These are phyloP conservation scores for Dicrurus megarhynchus DNA, from an alignment of 2,113 vertebrate genomes.

Conservation along the genomic window DNA sequence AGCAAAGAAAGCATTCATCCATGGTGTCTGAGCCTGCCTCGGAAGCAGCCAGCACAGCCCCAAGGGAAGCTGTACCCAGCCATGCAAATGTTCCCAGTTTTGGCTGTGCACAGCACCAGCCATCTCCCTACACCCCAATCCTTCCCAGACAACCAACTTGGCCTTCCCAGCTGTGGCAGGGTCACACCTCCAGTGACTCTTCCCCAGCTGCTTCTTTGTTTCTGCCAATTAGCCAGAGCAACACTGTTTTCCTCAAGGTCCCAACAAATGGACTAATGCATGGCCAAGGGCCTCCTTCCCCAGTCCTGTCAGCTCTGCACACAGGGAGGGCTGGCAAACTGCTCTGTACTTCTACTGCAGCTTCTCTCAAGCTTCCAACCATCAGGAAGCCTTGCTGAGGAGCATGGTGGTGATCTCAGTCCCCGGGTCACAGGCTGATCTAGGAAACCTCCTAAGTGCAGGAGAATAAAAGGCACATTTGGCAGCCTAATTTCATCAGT, in stretches of 20 bases:
- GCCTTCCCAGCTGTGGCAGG: not conserved
- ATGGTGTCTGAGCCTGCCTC: not conserved
- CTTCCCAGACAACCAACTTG: not conserved
- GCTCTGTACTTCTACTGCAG: not conserved
- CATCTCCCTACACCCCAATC: rapidly evolving
- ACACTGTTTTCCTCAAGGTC: not conserved
- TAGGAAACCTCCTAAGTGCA: not conserved
- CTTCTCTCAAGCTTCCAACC: not conserved
- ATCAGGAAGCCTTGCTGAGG: not conserved
- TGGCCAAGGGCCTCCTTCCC: not conserved
- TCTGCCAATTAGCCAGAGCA: not conserved
- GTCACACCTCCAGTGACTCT: not conserved
- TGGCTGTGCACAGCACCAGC: not conserved
- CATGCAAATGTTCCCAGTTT: not conserved
- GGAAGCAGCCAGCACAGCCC: not conserved
- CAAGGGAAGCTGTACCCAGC: not conserved
- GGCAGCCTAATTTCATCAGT: not conserved
- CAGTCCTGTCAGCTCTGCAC: not conserved
- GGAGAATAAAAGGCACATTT: not conserved
- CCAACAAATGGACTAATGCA: not conserved
- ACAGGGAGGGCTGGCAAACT: not conserved
- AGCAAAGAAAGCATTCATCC: not conserved
- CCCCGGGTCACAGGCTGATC: not conserved
- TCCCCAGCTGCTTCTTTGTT: not conserved
- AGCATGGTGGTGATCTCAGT: rapidly evolving